Evolutionary conservation across 2,113 vertebrate genomes (phyloP), one percentile per base, ranked within the genome.

Genomic region (Oncorhynchus nerka): DNA sequence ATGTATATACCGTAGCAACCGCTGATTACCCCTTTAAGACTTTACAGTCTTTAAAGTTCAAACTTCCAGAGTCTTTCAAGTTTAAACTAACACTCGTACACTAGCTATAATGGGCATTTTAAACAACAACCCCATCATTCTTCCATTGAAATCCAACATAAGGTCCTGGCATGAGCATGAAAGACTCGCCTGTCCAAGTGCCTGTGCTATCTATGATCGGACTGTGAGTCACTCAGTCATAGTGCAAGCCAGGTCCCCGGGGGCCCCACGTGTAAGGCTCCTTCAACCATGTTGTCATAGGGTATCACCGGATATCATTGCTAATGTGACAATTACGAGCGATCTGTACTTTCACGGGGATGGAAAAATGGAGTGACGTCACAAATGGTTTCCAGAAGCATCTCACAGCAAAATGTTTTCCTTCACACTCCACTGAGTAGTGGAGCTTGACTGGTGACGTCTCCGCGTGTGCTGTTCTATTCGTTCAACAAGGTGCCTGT

Each of bases 21-120:
- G 39, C 39, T 45, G 39, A 45, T 45, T 45, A 45, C 39, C 9
- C 55, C 79, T 86, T 85, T 68, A 66, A 66, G 85, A 77, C 67
- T 81, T 62, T 62, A 62, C 9, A 62, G 6, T 62, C 59, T 9
- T 24, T 62, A 20, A 61, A 61, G 59, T 22, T 61, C 2, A 22
- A 55, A 55, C 51, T 8, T 62, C 9, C 2, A 62, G n/a, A 62
- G 59, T 55, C 51, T 55, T 55, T 19, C 19, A 82, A 70, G 51
- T 19, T 19, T 16, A 2, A 55, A 55, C 51, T 55, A 55, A 16
- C 51, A 55, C 51, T 55, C 51, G 19, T 19, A 19, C 51, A 19
- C 51, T 19, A 55, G 16, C 51, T 16, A 55, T 55, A 55, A 55
- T 19, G 16, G 51, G 51, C 55, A 16, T n/a, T 28, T 62, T 32